A percentile compares a stretch with the other conserved stretches of the same genome.
Conservation (phyloP, 2,888 invertebrate genomes). For the Diarsia mendica region DNA sequence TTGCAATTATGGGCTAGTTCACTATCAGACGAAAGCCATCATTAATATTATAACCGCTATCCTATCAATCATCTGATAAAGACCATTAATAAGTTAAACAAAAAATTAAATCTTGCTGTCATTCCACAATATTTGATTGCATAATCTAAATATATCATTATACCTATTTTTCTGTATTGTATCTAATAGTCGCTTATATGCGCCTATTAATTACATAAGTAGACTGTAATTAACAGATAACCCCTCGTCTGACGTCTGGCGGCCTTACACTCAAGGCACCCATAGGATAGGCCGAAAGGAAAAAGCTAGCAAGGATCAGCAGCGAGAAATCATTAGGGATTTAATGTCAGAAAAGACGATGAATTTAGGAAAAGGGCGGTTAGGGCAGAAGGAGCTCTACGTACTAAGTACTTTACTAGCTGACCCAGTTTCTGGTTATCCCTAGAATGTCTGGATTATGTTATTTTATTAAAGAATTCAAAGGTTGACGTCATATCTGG, state of each 20-base stretch:
- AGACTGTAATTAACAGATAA: neutral
- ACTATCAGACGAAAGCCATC: slow-evolving; percentile 24
- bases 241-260: too few relatives aligned
- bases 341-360: neutral
- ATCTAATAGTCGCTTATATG: slow-evolving; percentile 4
- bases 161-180: neutral
- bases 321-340: neutral
- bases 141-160: slow-evolving; percentile 1
- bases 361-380: neutral
- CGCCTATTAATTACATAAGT: neutral
- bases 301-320: neutral
- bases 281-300: too few relatives aligned
- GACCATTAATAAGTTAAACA: slow-evolving; percentile 2
- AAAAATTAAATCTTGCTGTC: neutral
- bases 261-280: too few relatives aligned
- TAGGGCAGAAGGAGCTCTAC: too few relatives aligned
- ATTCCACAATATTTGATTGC: neutral
- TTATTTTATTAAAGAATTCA: neutral
- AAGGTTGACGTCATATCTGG: neutral
- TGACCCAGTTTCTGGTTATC: neutral
- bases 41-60: slow-evolving; percentile 13
- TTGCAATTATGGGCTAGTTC: slow-evolving; percentile 29
- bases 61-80: slow-evolving; percentile 33
- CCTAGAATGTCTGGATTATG: too few relatives aligned
- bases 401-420: neutral